A percentile compares a stretch with the other conserved stretches of the same genome.
Evolutionary conservation across 2,888 invertebrate species (phyloP).

Genomic region (Ectropis crepuscularia): DNA sequence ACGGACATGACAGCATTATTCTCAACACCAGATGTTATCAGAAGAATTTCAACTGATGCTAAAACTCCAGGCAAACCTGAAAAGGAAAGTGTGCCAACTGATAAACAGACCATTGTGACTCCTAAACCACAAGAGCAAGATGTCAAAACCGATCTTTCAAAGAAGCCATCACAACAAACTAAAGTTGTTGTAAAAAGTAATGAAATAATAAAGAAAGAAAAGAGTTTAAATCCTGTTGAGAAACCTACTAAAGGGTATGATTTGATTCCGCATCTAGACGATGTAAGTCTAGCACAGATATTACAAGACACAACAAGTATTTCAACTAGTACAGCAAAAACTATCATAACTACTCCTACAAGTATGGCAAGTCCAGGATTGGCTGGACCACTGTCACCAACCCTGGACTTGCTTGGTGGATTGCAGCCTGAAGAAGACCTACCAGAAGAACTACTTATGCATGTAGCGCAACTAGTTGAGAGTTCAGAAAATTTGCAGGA

Average conservation of each 20-base stretch:
- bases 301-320: constrained; percentile 72
- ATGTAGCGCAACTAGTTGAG: constrained; percentile 89
- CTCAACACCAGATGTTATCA: constrained; percentile 91
- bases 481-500: constrained; percentile 88
- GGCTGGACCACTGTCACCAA: constrained; percentile 84
- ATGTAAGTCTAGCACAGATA: constrained; percentile 79
- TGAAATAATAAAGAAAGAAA: constrained; percentile 39
- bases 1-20: constrained; percentile 89
- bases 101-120: constrained; percentile 48
- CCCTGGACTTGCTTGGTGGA: constrained; percentile 84
- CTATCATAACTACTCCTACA: constrained; percentile 58
- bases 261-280: constrained; percentile 77
- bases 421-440: constrained; percentile 87
- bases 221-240: constrained; percentile 40
- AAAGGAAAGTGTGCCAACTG: constrained; percentile 64
- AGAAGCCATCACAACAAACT: constrained; percentile 28
- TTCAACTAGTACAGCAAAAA: constrained; percentile 58
- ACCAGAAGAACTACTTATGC: constrained; percentile 89
- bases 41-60: constrained; percentile 85
- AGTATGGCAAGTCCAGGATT: constrained; percentile 79
- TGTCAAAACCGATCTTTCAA: constrained; percentile 43
- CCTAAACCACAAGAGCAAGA: constrained; percentile 46
- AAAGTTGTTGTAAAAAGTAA: constrained; percentile 48
- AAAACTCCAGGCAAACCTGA: constrained; percentile 78
- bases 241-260: constrained; percentile 63